Conservation (phyloP, 2,797 vertebrate species). For the Cuniculus paca region DNA sequence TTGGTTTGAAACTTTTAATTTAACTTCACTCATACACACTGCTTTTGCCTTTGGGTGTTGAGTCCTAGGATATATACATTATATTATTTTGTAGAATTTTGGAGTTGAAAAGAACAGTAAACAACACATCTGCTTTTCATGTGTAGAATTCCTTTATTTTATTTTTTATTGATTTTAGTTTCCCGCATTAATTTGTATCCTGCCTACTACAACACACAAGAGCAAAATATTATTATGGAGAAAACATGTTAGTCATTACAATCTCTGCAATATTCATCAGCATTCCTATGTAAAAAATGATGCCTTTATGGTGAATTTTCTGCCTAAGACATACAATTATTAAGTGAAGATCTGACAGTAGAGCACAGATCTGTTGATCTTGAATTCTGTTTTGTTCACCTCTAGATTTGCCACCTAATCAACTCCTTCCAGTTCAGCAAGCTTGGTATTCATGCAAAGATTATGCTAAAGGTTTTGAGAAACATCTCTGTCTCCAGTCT, state of each 20-base stretch:
- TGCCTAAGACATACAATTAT: not conserved
- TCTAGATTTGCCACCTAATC: not conserved
- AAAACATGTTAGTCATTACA: not conserved
- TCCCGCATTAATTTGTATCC: not conserved
- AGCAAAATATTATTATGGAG: not conserved
- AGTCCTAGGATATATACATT: not conserved
- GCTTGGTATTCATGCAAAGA: not conserved
- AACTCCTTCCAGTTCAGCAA: not conserved
- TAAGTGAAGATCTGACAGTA: not conserved
- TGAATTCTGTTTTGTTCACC: not conserved
- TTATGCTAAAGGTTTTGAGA: not conserved
- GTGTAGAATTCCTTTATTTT: not conserved
- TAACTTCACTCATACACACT: conserved; percentile 20
- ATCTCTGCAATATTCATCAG: not conserved
- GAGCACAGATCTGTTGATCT: not conserved
- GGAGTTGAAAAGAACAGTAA: not conserved
- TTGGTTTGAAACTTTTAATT: conserved; percentile 15
- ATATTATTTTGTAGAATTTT: conserved; percentile 35
- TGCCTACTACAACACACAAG: not conserved
- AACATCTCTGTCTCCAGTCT: not conserved
- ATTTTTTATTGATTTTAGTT: not conserved
- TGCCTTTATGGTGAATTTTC: not conserved
- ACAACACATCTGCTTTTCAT: not conserved
- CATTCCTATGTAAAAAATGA: not conserved
- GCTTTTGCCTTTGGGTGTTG: not conserved